Evolutionary conservation across 2,888 invertebrate genomes (phyloP), one percentile per base, ranked within the genome.

Genomic region (Apoda limacodes): DNA sequence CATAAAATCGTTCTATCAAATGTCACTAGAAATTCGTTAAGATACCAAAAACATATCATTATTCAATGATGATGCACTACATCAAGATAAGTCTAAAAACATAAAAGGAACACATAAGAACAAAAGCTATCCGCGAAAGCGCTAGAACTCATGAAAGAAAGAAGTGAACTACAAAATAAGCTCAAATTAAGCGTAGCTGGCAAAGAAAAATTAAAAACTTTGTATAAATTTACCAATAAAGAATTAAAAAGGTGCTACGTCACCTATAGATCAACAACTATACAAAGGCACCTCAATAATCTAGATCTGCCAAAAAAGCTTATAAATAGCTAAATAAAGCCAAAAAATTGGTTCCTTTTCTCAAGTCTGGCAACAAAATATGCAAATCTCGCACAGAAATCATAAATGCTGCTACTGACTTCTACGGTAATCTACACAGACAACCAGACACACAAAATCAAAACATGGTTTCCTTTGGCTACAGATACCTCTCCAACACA

Each of bases 381-480:
- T 21, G 26, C 14, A 34, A 34, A 2, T 36, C 34, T 2, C 30
- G 30, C 3, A 22, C 15, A 4, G 38, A 42, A 12, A 30, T 44
- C 19, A 28, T 42, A 30, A 40, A 36, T n/a, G 10, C 20, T 9
- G 41, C 39, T 17, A 42, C 39, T 9, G 33, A 37, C 1, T 42
- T 39, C 21, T 40, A 45, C 21, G 15, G 25, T 13, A 22, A 38
- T 2, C 28, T 43, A 21, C 34, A 37, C 14, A 34, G 30, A 9
- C 22, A 32, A 19, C 22, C 28, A 22, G 24, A 37, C 19, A 25
- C 23, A 34, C 11, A 6, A 10, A 25, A 31, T 19, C 22, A 32
- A n/a, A n/a, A n/a, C n/a, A n/a, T n/a, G n/a, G n/a, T n/a, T n/a
- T n/a, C n/a, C n/a, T n/a, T n/a, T n/a, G n/a, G n/a, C n/a, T n/a